Conservation (phyloP, 1,140 invertebrate species). For the Phthorimaea operculella region DNA sequence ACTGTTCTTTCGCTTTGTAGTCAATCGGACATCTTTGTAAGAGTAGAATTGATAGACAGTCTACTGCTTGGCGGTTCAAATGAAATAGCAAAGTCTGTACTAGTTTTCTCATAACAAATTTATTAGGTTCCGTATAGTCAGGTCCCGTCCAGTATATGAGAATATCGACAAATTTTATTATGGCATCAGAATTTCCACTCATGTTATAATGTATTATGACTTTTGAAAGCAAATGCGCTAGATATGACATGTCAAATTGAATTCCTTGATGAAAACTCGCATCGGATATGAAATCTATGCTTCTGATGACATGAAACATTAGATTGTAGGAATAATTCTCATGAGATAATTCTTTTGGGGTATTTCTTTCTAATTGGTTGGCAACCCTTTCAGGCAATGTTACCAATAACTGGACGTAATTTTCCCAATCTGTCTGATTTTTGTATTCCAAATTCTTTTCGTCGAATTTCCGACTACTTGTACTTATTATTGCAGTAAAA, state of each 20-base stretch:
- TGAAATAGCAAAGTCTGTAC: constrained; percentile 45
- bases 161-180: constrained; percentile 58
- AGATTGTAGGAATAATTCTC: constrained; percentile 71
- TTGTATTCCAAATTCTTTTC: constrained; percentile 13
- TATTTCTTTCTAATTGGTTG: constrained; percentile 70
- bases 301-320: constrained; percentile 69
- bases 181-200: constrained; percentile 44
- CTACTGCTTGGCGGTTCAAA: constrained; percentile 55
- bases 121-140: constrained; percentile 23
- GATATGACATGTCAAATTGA: constrained; percentile 55
- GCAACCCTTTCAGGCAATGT: constrained; percentile 75
- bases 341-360: constrained; percentile 69
- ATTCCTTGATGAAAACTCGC: constrained; percentile 43
- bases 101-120: constrained; percentile 40
- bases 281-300: constrained; percentile 70
- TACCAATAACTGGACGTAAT: constrained; percentile 71
- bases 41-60: constrained; percentile 45
- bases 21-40: constrained; percentile 42
- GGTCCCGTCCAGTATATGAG: constrained; percentile 32
- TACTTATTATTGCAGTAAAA: constrained; percentile 61
- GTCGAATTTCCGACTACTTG: constrained; percentile 14
- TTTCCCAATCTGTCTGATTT: constrained; percentile 58
- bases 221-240: constrained; percentile 72
- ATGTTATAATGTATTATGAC: constrained; percentile 68
- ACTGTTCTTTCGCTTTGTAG: constrained; percentile 35